Evolutionary conservation across 2,888 invertebrate genomes (phyloP), one percentile per base, ranked within the genome.

Genomic region (Watsonalla binaria): DNA sequence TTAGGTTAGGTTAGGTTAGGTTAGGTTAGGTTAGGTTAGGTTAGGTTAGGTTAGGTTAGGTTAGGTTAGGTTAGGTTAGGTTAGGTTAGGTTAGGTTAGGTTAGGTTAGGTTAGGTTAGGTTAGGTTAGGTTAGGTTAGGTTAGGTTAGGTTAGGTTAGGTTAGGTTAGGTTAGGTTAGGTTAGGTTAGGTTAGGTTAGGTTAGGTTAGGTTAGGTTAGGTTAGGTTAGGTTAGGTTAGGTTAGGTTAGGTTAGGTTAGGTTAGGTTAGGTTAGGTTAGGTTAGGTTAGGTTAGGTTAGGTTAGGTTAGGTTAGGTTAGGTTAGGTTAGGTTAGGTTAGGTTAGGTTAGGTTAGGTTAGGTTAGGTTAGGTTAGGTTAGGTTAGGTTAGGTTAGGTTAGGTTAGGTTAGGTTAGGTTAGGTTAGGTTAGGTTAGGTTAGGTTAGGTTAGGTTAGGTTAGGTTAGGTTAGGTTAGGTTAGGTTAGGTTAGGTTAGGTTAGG

Each of bases 131-230:
- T 52, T 55, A 52, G 55, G 55, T 52, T 55, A 52, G 55, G 55
- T 52, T 55, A 52, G 55, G 55, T 52, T 55, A 52, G 57, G 57
- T 51, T 57, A 52, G 57, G 54, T 51, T 54, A 54, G 54, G 54
- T 51, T 54, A 54, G 54, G 54, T 52, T 54, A 52, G 57, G 57
- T 52, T 54, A 54, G 57, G 57, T 54, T 57, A 54, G 57, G 57
- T 54, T 58, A 52, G 57, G 57, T 54, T 58, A 55, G 57, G 57
- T 54, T 58, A 55, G 57, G 57, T 54, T 58, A 55, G 58, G 58
- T 58, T 55, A 55, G 58, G 58, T 55, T 58, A 55, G 58, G 58
- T 58, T 55, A 54, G 58, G 55, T 55, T 53, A 53, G 58, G 55
- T 55, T 55, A 55, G 57, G 57, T 55, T 55, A 53, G 58, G 58